Evolutionary conservation across 2,888 invertebrate genomes (phyloP).

Genomic region (Lydus trimaculatus): DNA sequence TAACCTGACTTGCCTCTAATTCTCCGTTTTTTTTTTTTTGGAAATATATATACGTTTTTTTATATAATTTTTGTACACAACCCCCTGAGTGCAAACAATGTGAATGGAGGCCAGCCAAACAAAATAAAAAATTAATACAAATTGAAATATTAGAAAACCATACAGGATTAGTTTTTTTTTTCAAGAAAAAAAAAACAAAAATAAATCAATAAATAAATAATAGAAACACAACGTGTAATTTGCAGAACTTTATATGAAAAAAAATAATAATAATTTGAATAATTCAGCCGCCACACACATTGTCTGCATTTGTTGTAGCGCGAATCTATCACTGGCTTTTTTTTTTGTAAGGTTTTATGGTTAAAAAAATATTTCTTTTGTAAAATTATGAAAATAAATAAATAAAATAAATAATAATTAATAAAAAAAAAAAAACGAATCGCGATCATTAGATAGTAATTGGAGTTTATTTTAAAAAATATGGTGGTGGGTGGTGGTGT

Average conservation of each 20-base stretch:
- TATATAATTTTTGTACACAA: slow-evolving; percentile 8
- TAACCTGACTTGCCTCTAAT: slow-evolving; percentile 50
- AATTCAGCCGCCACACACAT: slow-evolving; percentile 69
- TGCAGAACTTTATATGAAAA: slow-evolving; percentile 20
- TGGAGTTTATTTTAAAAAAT: too few relatives aligned
- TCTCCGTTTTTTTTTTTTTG: not conserved
- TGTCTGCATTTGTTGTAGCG: slow-evolving; percentile 65
- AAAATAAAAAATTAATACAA: slow-evolving; percentile 11
- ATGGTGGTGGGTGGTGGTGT: slow-evolving; percentile 38
- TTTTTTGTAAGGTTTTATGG: too few relatives aligned
- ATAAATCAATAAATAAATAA: not conserved
- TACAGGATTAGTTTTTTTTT: too few relatives aligned
- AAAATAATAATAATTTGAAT: slow-evolving; percentile 6
- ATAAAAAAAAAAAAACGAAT: slow-evolving; percentile 24
- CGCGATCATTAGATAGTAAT: too few relatives aligned
- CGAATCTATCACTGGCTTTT: slow-evolving; percentile 39
- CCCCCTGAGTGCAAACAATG: slow-evolving; percentile 83
- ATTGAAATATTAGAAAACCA: not conserved
- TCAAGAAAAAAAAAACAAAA: not conserved
- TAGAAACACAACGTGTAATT: not conserved
- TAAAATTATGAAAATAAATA: slow-evolving; percentile 9
- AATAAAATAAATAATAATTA: not conserved
- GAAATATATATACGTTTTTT: not conserved
- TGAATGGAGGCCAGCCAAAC: slow-evolving; percentile 80
- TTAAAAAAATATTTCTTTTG: slow-evolving; percentile 18